phyloP scores from a whole-genome alignment of 2,113 vertebrate genomes.

The Alaudala cheleensis region DNA sequence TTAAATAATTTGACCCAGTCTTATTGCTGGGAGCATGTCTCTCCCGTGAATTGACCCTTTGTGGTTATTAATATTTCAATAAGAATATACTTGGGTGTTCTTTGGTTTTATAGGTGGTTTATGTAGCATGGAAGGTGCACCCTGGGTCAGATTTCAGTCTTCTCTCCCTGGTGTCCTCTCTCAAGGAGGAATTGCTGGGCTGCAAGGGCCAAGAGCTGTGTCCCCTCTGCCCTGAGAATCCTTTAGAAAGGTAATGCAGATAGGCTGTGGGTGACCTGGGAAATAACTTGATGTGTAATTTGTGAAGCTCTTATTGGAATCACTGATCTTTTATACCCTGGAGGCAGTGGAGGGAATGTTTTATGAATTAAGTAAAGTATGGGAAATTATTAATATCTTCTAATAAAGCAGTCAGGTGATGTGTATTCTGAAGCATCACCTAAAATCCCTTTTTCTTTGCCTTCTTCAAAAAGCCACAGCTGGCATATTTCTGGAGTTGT shows the following conservation, averaged over 20 bases:
- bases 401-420: background rate
- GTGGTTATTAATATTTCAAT: background rate
- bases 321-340: background rate
- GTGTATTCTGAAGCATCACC: background rate
- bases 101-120: background rate
- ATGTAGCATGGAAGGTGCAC: background rate
- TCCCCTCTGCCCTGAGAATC: background rate
- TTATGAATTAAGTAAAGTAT: conserved; percentile 6
- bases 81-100: background rate
- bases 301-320: background rate
- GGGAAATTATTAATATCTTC: background rate
- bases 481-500: background rate
- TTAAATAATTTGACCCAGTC: background rate
- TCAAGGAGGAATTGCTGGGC: background rate
- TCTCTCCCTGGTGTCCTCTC: background rate
- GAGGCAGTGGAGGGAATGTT: background rate
- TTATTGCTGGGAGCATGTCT: background rate
- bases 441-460: background rate
- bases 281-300: background rate
- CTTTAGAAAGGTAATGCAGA: background rate
- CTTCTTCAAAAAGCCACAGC: background rate
- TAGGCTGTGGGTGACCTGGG: background rate
- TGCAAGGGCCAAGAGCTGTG: background rate
- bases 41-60: background rate
- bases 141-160: background rate